Base-by-base conservation (phyloP, 2,888 invertebrate genomes). In the Euzetes globulus region DNA sequence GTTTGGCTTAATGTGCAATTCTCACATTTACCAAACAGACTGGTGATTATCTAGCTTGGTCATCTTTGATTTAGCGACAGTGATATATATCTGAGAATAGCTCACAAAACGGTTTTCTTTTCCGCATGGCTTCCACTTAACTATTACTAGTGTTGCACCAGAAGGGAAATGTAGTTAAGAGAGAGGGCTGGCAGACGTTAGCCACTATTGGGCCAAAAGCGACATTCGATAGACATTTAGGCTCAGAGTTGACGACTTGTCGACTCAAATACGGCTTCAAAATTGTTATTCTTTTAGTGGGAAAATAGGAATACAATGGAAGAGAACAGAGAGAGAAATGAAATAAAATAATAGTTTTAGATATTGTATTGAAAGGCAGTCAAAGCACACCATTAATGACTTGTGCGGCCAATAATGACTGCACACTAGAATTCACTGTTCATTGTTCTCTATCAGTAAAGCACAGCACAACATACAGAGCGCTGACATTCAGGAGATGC, bases 351-450 rank as follows among this genome's bases (percentile, higher is more conserved):
- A 41, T 41, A 41, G 41, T 41, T 41, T 41, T 41, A 9, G 41
- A 41, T 41, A 58, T 58, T 27, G 58, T 58, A 58, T 55, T 58
- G 58, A 58, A 58, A 9, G 58, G 27, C 58, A 58, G 13, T 5
- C 29, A 58, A 58, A 27, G 58, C 58, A 33, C 60, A 60, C 45
- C 70, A 70, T 70, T 70, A 70, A 70, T 70, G 70, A 70, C 70
- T 45, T 70, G 37, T 65, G 63, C 25, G 41, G 45, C 70, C 70
- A 68, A 47, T 70, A 47, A 41, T 70, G 70, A 45, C 41, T 45
- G 17, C 47, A 65, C 37, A 65, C 58, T 22, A 29, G 41, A 41
- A 11, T 6, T 9, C 25, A 25, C 55, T 27, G 7, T 27, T 41
- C 41, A 58, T 58, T 58, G 58, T 58, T 58, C 58, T 58, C 29